Percentiles rank a stretch among this genome's conserved stretches.
Conservation (phyloP, 1,140 invertebrate genomes). For the Macrobrachium rosenbergii region DNA sequence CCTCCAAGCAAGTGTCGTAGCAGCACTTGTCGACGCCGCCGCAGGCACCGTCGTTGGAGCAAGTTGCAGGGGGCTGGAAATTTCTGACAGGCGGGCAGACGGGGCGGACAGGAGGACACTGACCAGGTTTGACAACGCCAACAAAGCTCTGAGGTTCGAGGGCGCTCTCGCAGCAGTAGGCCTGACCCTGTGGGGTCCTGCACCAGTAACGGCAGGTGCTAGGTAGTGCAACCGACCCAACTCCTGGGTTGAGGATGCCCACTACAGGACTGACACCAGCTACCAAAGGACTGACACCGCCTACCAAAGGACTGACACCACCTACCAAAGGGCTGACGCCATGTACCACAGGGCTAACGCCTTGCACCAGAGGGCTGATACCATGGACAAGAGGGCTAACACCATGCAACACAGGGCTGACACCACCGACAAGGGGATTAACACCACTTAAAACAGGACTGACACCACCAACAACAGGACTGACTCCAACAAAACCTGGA, state of each 20-base stretch:
- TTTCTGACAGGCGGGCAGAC: not conserved
- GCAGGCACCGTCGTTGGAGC: constrained; percentile 52
- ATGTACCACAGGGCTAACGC: too few species aligned
- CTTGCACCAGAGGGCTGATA: too few species aligned
- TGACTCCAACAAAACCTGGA: not conserved
- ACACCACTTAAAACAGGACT: not conserved
- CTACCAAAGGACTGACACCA: too few species aligned
- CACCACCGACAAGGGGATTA: not conserved
- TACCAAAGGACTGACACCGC: too few species aligned
- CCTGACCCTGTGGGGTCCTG: too few species aligned
- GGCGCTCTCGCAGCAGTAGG: constrained; percentile 17
- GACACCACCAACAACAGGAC: not conserved
- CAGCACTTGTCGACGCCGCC: constrained; percentile 46
- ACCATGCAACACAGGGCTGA: too few species aligned
- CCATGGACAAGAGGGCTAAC: too few species aligned
- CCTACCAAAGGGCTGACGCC: too few species aligned
- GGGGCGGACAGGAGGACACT: constrained; percentile 43
- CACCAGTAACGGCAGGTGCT: constrained; percentile 34
- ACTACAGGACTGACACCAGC: too few species aligned
- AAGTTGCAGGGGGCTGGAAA: constrained; percentile 33
- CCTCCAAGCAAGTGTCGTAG: constrained; percentile 29
- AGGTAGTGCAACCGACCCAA: constrained; percentile 7
- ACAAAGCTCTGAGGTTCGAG: not conserved
- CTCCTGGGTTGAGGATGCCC: too few species aligned
- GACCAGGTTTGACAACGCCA: constrained; percentile 19